A percentile compares a stretch with the other conserved stretches of the same genome.
Evolutionary conservation across 2,797 vertebrate genomes (phyloP).

Genomic region (Galagoides demidoff): DNA sequence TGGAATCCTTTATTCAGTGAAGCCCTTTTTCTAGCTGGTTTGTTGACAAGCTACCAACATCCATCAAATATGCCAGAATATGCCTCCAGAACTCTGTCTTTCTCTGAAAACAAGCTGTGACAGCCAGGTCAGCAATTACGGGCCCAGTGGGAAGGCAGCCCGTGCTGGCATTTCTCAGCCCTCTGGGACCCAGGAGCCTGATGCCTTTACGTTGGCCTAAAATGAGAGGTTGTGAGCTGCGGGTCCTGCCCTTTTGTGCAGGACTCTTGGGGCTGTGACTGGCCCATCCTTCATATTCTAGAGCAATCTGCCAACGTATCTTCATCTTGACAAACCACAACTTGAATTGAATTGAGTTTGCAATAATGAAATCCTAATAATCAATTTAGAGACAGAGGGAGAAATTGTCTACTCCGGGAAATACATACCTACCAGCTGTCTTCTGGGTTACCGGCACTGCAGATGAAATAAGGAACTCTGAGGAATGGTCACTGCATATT

Average conservation of each 20-base stretch:
- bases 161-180: not conserved
- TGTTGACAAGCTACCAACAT: constrained; percentile 70
- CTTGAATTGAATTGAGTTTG: constrained; percentile 32
- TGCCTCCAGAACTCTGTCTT: constrained; percentile 54
- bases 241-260: not conserved
- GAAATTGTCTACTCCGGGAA: not conserved
- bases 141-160: not conserved
- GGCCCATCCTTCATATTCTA: not conserved
- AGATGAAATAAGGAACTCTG: not conserved
- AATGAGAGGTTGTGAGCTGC: not conserved
- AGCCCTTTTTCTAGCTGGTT: constrained; percentile 28
- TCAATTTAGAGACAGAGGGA: constrained; percentile 18
- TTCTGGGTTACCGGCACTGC: not conserved
- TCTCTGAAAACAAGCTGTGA: constrained; percentile 56
- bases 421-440: not conserved
- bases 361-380: constrained; percentile 47
- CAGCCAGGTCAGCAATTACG: constrained; percentile 64
- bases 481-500: not conserved
- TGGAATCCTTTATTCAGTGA: constrained; percentile 37
- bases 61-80: constrained; percentile 56
- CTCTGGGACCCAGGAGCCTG: accelerated
- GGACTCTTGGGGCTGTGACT: not conserved
- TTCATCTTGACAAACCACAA: not conserved
- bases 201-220: not conserved
- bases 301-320: not conserved